A percentile compares a stretch with the other conserved stretches of the same genome.
These are phyloP conservation scores for Tetragonula clypearis DNA, from an alignment of 1,140 invertebrate species.

Conservation along the genomic window DNA sequence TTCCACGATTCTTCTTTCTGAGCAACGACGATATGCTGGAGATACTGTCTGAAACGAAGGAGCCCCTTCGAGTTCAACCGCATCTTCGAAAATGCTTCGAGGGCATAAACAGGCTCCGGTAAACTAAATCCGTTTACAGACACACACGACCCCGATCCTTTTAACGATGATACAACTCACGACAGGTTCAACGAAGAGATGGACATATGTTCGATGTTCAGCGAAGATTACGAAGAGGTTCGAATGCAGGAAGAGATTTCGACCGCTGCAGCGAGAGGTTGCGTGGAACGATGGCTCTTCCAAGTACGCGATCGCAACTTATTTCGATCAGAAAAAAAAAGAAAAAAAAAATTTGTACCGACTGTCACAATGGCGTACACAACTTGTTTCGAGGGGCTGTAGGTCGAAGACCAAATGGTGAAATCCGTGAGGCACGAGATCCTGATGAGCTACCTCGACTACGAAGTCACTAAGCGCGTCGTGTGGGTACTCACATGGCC, in stretches of 20 bases:
- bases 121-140: slow-evolving; percentile 50
- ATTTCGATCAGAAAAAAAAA: background rate
- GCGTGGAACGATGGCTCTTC: slow-evolving; percentile 96
- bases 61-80: slow-evolving; percentile 93
- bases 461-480: slow-evolving; percentile 84
- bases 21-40: slow-evolving; percentile 98
- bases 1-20: slow-evolving; percentile 96
- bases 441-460: slow-evolving; percentile 87
- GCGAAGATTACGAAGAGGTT: slow-evolving; percentile 92
- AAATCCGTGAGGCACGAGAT: slow-evolving; percentile 88
- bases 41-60: slow-evolving; percentile 96
- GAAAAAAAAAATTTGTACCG: background rate
- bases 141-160: background rate
- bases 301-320: slow-evolving; percentile 77
- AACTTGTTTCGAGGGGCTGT: background rate
- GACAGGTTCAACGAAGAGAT: slow-evolving; percentile 87
- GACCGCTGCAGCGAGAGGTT: slow-evolving; percentile 90
- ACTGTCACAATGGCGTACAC: background rate
- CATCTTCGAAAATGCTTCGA: slow-evolving; percentile 97
- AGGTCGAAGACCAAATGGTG: slow-evolving; percentile 93
- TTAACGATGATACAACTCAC: background rate
- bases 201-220: slow-evolving; percentile 93
- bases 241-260: slow-evolving; percentile 87
- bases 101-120: slow-evolving; percentile 80
- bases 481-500: slow-evolving; percentile 93